Evolutionary conservation across 2,888 invertebrate species (phyloP), one percentile per base, ranked within the genome.

Genomic region (Eupithecia pulchellata): DNA sequence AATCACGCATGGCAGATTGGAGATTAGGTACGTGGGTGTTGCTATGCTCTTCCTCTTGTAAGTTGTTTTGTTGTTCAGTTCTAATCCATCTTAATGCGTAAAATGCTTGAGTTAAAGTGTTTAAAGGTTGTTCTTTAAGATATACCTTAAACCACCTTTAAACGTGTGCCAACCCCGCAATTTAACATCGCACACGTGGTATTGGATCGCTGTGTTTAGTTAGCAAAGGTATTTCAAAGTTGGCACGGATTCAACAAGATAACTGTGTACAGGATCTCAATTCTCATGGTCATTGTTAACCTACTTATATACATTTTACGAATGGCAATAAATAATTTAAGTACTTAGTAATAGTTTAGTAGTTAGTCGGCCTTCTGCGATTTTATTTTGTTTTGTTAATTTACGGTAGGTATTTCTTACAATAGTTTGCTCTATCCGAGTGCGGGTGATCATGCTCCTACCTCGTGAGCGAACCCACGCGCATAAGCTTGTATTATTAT

Each of bases 221-320:
- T 25, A 55, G 55, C 3, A 14, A n/a, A 29, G 29, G 17, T 58
- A 58, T 58, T 58, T 58, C 52, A 13, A 55, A 13, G 14, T 55
- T 55, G 27, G 55, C 55, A 25, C 55, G 27, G 25, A 55, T 55
- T 27, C 42, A 64, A 30, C 64, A 27, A 20, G 25, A 25, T 34
- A 25, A 60, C n/a, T 60, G 60, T 52, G 39, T 42, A 42, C n/a
- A 42, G 42, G 42, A 55, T 13, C 25, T 55, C 52, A 52, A 55
- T 55, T 55, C 55, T 55, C 55, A 55, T 27, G 29, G 39, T 64
- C 42, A 64, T 5, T 5, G 20, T 55, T 25, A 4, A 55, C 27
- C 55, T 27, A 55, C 55, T 55, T 13, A 55, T 11, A 4, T 25
- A 52, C 8, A 39, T 39, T n/a, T 39, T 6, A 42, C 42, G 42